A percentile compares a stretch with the other conserved stretches of the same genome.
These are phyloP conservation scores for Lagria hirta DNA, from an alignment of 2,888 invertebrate genomes.

Conservation along the genomic window DNA sequence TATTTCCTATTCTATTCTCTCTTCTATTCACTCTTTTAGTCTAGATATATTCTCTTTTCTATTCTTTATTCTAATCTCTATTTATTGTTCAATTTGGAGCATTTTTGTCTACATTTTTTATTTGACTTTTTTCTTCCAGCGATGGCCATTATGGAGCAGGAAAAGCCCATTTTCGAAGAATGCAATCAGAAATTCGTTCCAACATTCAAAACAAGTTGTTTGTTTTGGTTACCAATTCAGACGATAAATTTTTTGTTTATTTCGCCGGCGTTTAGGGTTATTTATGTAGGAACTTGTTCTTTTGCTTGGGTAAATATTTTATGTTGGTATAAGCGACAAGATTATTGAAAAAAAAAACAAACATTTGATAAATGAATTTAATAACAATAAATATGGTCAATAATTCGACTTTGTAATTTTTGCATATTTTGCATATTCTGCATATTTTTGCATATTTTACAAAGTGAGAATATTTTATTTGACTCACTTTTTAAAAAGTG, in stretches of 20 bases:
- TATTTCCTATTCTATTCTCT: too few species aligned
- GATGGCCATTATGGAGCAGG: slow-evolving; percentile 74
- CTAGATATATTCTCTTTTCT: slow-evolving; percentile 2
- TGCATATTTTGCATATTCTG: neutral
- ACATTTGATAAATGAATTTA: neutral
- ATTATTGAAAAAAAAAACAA: slow-evolving; percentile 12
- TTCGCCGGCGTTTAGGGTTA: slow-evolving; percentile 71
- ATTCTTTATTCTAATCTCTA: too few species aligned
- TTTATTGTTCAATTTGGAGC: neutral
- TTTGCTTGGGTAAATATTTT: slow-evolving; percentile 84
- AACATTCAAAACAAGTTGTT: slow-evolving; percentile 73
- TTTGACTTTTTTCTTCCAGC: slow-evolving; percentile 56
- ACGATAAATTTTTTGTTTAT: slow-evolving; percentile 74
- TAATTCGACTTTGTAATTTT: slow-evolving; percentile 12
- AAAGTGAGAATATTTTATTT: slow-evolving; percentile 6
- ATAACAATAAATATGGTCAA: slow-evolving; percentile 1
- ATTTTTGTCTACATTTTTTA: neutral
- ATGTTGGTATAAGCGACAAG: slow-evolving; percentile 74
- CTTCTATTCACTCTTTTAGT: neutral
- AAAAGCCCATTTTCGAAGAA: slow-evolving; percentile 70
- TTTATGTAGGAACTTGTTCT: slow-evolving; percentile 76
- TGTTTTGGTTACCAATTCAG: slow-evolving; percentile 84
- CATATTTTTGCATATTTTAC: slow-evolving; percentile 2
- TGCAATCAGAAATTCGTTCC: slow-evolving; percentile 69
- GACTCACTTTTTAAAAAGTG: slow-evolving; percentile 11